phyloP scores from a whole-genome alignment of 2,113 vertebrate genomes.

The Thomomys bottae region DNA sequence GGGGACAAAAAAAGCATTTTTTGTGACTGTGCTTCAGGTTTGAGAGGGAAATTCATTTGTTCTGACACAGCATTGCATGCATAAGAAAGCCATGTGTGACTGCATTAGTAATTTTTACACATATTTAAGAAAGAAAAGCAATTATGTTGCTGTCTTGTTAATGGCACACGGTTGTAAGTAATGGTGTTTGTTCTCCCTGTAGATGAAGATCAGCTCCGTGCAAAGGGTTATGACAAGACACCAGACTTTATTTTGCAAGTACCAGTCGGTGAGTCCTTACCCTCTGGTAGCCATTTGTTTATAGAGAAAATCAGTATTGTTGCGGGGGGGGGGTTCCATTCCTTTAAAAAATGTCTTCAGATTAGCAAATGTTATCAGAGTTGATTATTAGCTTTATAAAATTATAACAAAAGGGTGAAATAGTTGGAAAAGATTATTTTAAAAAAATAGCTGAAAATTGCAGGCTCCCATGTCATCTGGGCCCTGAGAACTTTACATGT shows the following conservation, averaged over 20 bases:
- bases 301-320: neutral
- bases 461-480: neutral
- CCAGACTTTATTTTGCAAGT: slow-evolving; percentile 99
- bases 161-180: slow-evolving; percentile 80
- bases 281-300: slow-evolving; percentile 36
- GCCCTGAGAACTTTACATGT: neutral
- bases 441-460: neutral
- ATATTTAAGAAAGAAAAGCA: slow-evolving; percentile 85
- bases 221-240: slow-evolving; percentile 99
- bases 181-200: slow-evolving; percentile 80
- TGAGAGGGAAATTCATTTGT: slow-evolving; percentile 87
- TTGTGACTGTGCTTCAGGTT: slow-evolving; percentile 84
- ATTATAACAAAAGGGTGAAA: neutral
- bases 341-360: slow-evolving; percentile 30
- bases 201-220: slow-evolving; percentile 99
- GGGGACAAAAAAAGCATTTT: slow-evolving; percentile 85
- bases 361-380: slow-evolving; percentile 50
- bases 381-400: slow-evolving; percentile 46
- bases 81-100: slow-evolving; percentile 84
- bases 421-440: slow-evolving; percentile 28
- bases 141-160: slow-evolving; percentile 84
- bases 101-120: slow-evolving; percentile 84
- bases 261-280: slow-evolving; percentile 92
- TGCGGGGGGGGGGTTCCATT: too few species aligned
- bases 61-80: slow-evolving; percentile 82